Evolutionary conservation across 2,113 vertebrate genomes (phyloP).

Genomic region (Nematolebias whitei): DNA sequence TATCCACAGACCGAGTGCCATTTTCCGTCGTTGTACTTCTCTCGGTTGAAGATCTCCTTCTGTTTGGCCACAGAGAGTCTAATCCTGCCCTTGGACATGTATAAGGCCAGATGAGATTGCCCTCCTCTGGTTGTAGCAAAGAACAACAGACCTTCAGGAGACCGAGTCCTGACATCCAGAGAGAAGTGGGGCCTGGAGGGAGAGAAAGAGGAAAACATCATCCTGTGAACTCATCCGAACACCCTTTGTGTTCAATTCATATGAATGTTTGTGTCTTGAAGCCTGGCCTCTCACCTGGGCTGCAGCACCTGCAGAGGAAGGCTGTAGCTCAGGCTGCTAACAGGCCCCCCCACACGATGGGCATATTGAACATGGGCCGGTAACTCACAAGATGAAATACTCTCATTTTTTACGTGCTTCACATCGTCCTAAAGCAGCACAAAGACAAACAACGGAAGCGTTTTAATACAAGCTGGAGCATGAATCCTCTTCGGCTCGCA

Average conservation of each 20-base stretch:
- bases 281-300: slow-evolving; percentile 67
- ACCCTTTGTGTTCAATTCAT: background rate
- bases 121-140: slow-evolving; percentile 75
- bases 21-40: slow-evolving; percentile 87
- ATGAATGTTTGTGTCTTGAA: background rate
- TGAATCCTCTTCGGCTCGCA: background rate
- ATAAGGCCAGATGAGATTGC: slow-evolving; percentile 83
- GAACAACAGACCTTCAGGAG: slow-evolving; percentile 86
- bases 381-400: slow-evolving; percentile 40
- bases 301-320: slow-evolving; percentile 75
- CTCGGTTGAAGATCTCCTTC: slow-evolving; percentile 85
- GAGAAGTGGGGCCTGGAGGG: slow-evolving; percentile 85
- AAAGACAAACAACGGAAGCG: slow-evolving; percentile 24
- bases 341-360: slow-evolving; percentile 81
- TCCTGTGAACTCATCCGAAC: background rate
- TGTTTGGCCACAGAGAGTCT: slow-evolving; percentile 81
- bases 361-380: slow-evolving; percentile 69
- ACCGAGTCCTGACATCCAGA: slow-evolving; percentile 83
- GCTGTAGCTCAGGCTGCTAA: slow-evolving; percentile 82
- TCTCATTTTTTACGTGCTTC: slow-evolving; percentile 42
- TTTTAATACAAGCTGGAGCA: slow-evolving; percentile 18
- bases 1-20: slow-evolving; percentile 90
- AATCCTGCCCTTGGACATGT: slow-evolving; percentile 87
- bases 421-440: slow-evolving; percentile 54
- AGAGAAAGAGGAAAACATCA: background rate